Percentiles rank a stretch among this genome's conserved stretches.
Evolutionary conservation across 1,140 invertebrate genomes (phyloP).

Genomic region (Nilaparvata lugens): DNA sequence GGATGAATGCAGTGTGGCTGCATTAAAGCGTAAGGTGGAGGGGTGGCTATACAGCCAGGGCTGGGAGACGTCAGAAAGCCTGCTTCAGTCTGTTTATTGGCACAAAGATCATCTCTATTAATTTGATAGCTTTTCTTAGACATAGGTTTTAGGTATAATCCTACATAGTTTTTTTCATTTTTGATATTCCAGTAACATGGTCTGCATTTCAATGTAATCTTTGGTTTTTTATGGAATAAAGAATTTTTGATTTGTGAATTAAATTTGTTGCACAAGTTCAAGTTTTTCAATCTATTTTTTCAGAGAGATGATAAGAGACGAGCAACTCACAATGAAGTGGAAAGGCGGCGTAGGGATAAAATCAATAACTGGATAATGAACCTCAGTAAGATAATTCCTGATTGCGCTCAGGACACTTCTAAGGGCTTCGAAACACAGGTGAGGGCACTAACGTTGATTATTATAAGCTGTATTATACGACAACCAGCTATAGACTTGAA

Average conservation of each 20-base stretch:
- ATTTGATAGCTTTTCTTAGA: too few species aligned
- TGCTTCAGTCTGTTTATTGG: too few species aligned
- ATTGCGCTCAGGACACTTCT: conserved; percentile 38
- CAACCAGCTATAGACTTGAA: too few species aligned
- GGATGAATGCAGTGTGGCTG: too few species aligned
- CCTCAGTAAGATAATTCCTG: conserved; percentile 51
- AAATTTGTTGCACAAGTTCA: neutral
- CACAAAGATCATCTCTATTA: too few species aligned
- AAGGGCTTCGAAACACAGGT: conserved; percentile 45
- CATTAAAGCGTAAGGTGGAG: too few species aligned
- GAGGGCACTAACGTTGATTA: too few species aligned
- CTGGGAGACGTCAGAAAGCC: too few species aligned
- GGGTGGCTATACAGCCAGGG: too few species aligned
- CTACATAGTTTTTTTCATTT: too few species aligned
- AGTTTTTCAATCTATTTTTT: neutral
- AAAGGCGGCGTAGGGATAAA: conserved; percentile 50
- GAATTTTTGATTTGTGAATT: neutral
- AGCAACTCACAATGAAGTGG: conserved; percentile 49
- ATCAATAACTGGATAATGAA: conserved; percentile 68
- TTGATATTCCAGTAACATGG: neutral
- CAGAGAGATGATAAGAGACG: conserved; percentile 42
- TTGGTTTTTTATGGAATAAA: neutral
- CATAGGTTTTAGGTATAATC: too few species aligned
- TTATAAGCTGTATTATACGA: too few species aligned
- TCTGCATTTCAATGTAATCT: neutral